Conservation (phyloP, 2,888 invertebrate genomes). For the Neoascia interrupta region DNA sequence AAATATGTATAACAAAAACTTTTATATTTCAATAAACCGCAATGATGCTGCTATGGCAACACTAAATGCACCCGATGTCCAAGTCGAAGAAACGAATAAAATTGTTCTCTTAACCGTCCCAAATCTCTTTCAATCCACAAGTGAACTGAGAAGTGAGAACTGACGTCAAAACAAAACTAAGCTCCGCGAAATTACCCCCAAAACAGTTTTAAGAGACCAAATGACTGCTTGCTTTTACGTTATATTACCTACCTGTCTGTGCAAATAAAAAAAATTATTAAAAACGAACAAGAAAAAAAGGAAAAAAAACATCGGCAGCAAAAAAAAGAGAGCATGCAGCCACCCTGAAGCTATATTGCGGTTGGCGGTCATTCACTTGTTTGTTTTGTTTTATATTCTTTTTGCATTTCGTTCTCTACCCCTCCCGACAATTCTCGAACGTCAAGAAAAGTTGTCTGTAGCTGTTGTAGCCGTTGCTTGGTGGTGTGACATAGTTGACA, state of each 20-base stretch:
- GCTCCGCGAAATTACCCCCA: too few species aligned
- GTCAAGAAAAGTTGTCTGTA: constrained; percentile 29
- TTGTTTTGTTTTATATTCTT: constrained; percentile 57
- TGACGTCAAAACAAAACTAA: neutral
- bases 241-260: constrained; percentile 8
- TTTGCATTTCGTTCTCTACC: constrained; percentile 45
- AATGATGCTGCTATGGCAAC: constrained; percentile 13
- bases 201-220: constrained; percentile 40
- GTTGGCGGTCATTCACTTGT: constrained; percentile 68
- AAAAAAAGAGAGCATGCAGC: constrained; percentile 52
- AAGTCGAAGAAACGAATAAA: too few species aligned
- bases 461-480: too few species aligned
- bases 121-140: too few species aligned
- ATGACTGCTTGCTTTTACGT: constrained; percentile 25
- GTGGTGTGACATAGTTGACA: constrained; percentile 34
- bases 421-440: constrained; percentile 33
- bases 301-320: constrained; percentile 16
- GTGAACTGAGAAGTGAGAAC: too few species aligned
- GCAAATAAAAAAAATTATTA: constrained; percentile 40
- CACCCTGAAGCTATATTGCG: constrained; percentile 62
- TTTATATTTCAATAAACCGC: too few species aligned
- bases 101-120: too few species aligned
- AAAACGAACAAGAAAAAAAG: constrained; percentile 31
- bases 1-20: too few species aligned
- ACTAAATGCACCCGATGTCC: neutral